A percentile compares a stretch with the other conserved stretches of the same genome.
phyloP scores from a whole-genome alignment of 2,888 invertebrate genomes.

The Agrotis segetum region DNA sequence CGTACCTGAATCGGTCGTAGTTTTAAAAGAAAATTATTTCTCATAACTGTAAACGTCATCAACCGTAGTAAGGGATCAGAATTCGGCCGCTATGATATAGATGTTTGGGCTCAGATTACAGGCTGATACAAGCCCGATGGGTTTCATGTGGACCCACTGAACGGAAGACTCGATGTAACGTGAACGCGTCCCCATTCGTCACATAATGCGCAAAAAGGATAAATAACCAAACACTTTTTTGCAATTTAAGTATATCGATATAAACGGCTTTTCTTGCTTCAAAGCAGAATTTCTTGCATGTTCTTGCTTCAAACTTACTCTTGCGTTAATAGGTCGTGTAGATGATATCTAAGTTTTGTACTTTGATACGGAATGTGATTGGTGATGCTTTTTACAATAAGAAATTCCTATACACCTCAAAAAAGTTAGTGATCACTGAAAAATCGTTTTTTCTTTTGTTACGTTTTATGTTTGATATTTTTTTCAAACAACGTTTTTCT shows the following conservation, averaged over 20 bases:
- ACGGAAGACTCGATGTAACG: constrained; percentile 68
- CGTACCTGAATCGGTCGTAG: too few relatives aligned
- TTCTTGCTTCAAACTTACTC: neutral
- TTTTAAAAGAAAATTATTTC: too few relatives aligned
- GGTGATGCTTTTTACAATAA: too few relatives aligned
- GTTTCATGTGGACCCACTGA: constrained; percentile 68
- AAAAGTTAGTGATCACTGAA: too few relatives aligned
- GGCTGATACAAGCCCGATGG: constrained; percentile 64
- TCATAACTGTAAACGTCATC: neutral
- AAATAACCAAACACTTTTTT: constrained; percentile 32
- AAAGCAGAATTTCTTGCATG: neutral
- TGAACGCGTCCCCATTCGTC: constrained; percentile 60
- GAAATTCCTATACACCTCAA: too few relatives aligned
- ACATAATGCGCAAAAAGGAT: constrained; percentile 55
- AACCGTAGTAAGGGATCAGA: constrained; percentile 58
- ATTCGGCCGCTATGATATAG: constrained; percentile 65
- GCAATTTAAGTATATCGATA: neutral
- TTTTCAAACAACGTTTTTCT: too few relatives aligned
- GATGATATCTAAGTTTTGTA: constrained; percentile 21
- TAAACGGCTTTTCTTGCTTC: neutral
- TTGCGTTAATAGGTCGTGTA: neutral
- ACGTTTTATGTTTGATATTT: too few relatives aligned
- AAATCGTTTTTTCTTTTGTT: too few relatives aligned
- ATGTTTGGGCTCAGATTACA: constrained; percentile 69
- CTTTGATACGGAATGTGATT: too few relatives aligned